A percentile compares a stretch with the other conserved stretches of the same genome.
phyloP scores from a whole-genome alignment of 1,140 invertebrate species.

The Drosophila lacertosa region DNA sequence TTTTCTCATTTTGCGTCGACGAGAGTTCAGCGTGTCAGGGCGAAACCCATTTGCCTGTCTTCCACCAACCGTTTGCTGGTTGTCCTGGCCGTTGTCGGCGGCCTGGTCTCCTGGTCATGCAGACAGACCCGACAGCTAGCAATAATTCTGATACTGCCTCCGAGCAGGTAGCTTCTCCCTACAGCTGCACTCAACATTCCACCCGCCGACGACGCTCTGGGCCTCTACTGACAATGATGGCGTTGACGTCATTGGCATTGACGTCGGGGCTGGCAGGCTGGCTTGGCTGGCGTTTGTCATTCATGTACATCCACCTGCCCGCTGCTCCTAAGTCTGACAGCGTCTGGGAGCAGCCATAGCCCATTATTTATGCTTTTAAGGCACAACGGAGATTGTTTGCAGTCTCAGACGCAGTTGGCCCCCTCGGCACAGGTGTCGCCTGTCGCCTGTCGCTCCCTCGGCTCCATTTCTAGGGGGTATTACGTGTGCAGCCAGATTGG shows the following conservation, averaged over 20 bases:
- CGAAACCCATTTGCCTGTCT: slow-evolving; percentile 64
- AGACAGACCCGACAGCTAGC: slow-evolving; percentile 70
- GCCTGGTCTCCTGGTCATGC: slow-evolving; percentile 53
- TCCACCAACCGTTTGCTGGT: slow-evolving; percentile 7
- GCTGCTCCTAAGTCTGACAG: neutral
- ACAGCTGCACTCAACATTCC: slow-evolving; percentile 53
- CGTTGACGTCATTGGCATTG: slow-evolving; percentile 78
- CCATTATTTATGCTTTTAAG: slow-evolving; percentile 81
- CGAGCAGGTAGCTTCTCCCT: slow-evolving; percentile 42
- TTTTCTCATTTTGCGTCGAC: slow-evolving; percentile 68
- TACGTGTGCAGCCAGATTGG: slow-evolving; percentile 8
- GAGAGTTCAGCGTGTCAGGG: slow-evolving; percentile 78
- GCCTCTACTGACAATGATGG: slow-evolving; percentile 69
- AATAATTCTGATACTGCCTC: slow-evolving; percentile 73
- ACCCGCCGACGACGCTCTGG: slow-evolving; percentile 18
- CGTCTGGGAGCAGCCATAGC: neutral
- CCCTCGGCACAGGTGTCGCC: too few relatives aligned
- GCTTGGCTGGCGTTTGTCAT: slow-evolving; percentile 65
- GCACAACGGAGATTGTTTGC: slow-evolving; percentile 40
- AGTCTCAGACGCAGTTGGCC: slow-evolving; percentile 20
- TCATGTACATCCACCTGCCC: slow-evolving; percentile 47
- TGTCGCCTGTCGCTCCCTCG: slow-evolving; percentile 18
- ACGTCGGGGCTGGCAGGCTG: slow-evolving; percentile 47
- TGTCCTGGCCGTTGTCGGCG: neutral
- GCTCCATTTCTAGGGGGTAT: slow-evolving; percentile 1